Percentiles rank a stretch among this genome's conserved stretches.
Conservation (phyloP, 2,113 vertebrate genomes). For the Microcebus griseorufus region DNA sequence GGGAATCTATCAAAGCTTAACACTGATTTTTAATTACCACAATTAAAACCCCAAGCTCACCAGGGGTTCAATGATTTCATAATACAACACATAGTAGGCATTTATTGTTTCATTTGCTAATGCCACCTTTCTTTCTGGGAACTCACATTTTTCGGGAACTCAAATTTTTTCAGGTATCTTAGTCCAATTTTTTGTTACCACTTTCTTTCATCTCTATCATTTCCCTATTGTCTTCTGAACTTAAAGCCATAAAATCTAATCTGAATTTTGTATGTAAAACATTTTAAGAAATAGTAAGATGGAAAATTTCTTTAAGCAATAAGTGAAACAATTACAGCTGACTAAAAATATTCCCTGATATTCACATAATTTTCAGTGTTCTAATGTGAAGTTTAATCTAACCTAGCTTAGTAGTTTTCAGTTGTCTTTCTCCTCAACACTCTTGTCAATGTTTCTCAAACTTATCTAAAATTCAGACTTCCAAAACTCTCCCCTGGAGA, state of each 20-base stretch:
- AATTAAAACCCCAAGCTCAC: not conserved
- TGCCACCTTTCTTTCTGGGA: not conserved
- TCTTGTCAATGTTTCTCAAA: not conserved
- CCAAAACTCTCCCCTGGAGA: not conserved
- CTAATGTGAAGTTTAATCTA: not conserved
- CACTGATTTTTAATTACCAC: not conserved
- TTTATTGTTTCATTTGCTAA: not conserved
- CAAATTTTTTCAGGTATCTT: not conserved
- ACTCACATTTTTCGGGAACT: constrained; percentile 19
- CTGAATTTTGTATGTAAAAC: constrained; percentile 46
- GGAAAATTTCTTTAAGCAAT: constrained; percentile 26
- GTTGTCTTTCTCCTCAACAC: not conserved
- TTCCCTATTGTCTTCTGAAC: constrained; percentile 11
- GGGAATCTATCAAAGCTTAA: not conserved
- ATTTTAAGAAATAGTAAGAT: constrained; percentile 3
- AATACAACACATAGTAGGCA: not conserved
- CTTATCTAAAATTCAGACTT: not conserved
- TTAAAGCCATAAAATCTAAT: constrained; percentile 3
- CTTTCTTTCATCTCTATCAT: not conserved
- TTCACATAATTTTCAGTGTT: not conserved
- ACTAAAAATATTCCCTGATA: not conserved
- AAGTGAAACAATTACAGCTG: not conserved
- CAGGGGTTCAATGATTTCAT: constrained; percentile 5
- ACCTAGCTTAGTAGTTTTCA: not conserved
- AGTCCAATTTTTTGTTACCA: constrained; percentile 8